Base-by-base conservation (phyloP, 2,113 vertebrate species). In the Neodon shergylaensis region DNA sequence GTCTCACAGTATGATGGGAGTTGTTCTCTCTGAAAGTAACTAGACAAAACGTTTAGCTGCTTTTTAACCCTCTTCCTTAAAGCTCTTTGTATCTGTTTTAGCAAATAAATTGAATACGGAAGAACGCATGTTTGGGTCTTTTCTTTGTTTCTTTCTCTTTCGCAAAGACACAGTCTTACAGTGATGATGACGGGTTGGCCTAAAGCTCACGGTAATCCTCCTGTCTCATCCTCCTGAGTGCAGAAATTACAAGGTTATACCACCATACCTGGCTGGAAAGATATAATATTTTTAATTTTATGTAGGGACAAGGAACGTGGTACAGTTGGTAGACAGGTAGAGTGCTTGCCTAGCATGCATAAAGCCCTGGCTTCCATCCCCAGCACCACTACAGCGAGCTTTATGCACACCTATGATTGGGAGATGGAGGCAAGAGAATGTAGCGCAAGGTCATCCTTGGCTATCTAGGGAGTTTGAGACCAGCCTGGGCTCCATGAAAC, bases 1-100 rank as follows among this genome's bases (percentile, higher is more conserved):
- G 61, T 7, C 94, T 65, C 39, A 17, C 78, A 73, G 91, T 90
- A 78, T 33, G 63, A 79, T 28, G 4, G 61, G 47, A 52, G 63
- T 19, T 88, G 91, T 81, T 93, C 79, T 87, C 70, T 89, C 93
- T 84, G 78, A 82, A 93, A 84, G 91, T 88, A 91, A 94, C 89
- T 39, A 95, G 49, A 96, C 77, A 66, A 70, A 95, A 95, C 72
- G 58, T 92, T 89, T 58, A 13, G 52, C 76, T 91, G 87, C 28
- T 92, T 90, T 54, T 78, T 36, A 77, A 76, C 63, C 0, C 47
- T 88, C 87, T 26, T 93, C 90, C 83, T 96, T 44, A 31, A 76
- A 92, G 88, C 90, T 87, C 49, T 28, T 72, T 66, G 61, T 19
- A 61, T 86, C 61, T 73, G 49, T 95, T 95, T 89, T 21, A 92